phyloP scores from a whole-genome alignment of 2,888 invertebrate genomes.

The Nyleta sp. region DNA sequence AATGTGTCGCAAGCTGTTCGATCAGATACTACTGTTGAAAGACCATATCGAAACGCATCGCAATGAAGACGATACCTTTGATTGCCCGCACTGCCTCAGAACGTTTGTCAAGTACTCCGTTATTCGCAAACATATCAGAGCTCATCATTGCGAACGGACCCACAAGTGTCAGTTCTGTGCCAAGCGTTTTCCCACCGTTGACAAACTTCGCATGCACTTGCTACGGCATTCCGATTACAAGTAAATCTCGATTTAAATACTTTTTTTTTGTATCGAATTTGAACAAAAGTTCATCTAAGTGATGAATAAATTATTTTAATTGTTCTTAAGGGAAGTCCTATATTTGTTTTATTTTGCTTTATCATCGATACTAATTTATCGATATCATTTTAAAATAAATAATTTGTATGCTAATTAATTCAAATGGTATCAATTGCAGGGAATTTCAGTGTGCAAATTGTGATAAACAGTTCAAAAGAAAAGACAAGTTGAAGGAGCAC shows the following conservation, averaged over 20 bases:
- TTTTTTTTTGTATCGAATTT: too few species aligned
- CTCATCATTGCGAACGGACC: conserved; percentile 88
- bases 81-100: conserved; percentile 87
- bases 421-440: conserved; percentile 81
- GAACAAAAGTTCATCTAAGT: too few species aligned
- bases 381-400: neutral
- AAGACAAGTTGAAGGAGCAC: conserved; percentile 89
- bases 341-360: too few species aligned
- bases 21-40: conserved; percentile 86
- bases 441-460: conserved; percentile 91
- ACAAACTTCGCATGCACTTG: conserved; percentile 89
- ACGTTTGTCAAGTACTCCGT: conserved; percentile 87
- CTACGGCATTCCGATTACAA: conserved; percentile 83
- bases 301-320: too few species aligned
- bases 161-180: conserved; percentile 88
- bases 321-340: too few species aligned
- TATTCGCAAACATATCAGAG: conserved; percentile 89
- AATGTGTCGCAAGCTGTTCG: conserved; percentile 88
- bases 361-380: too few species aligned
- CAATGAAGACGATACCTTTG: conserved; percentile 86
- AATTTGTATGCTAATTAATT: too few species aligned
- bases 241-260: conserved; percentile 69
- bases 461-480: conserved; percentile 90
- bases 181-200: conserved; percentile 87
- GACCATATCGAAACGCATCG: conserved; percentile 87